phyloP scores from a whole-genome alignment of 2,888 invertebrate genomes.

The Stenurella melanura region DNA sequence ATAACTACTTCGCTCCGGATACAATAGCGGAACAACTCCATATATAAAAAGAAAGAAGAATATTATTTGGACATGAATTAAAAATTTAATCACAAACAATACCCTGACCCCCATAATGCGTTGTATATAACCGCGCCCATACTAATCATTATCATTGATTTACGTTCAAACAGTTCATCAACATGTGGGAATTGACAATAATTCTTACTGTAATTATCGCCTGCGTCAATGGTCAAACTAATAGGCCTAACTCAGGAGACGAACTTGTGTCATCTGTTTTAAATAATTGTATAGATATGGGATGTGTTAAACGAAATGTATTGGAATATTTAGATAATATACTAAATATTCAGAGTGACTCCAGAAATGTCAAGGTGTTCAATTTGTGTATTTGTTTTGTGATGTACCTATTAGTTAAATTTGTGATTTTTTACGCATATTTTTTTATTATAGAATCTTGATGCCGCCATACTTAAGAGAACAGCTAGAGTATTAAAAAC shows the following conservation, averaged over 20 bases:
- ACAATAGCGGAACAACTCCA: slow-evolving; percentile 65
- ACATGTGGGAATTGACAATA: slow-evolving; percentile 70
- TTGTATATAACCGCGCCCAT: slow-evolving; percentile 83
- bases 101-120: slow-evolving; percentile 74
- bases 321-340: slow-evolving; percentile 84
- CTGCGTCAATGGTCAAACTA: slow-evolving; percentile 45
- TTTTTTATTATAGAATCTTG: slow-evolving; percentile 76
- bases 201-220: slow-evolving; percentile 74
- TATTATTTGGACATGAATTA: slow-evolving; percentile 47
- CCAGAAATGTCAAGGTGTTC: slow-evolving; percentile 74
- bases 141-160: slow-evolving; percentile 64
- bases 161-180: slow-evolving; percentile 57
- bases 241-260: slow-evolving; percentile 74
- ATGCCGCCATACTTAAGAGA: slow-evolving; percentile 85
- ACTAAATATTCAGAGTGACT: slow-evolving; percentile 78
- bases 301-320: slow-evolving; percentile 86
- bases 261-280: slow-evolving; percentile 83
- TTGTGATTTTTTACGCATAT: not conserved
- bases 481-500: slow-evolving; percentile 82
- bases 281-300: slow-evolving; percentile 84
- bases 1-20: slow-evolving; percentile 54
- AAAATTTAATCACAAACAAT: slow-evolving; percentile 59
- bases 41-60: slow-evolving; percentile 56
- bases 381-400: slow-evolving; percentile 27
- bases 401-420: not conserved